Conservation (phyloP, 2,113 vertebrate species). For the Muntiacus reevesi region DNA sequence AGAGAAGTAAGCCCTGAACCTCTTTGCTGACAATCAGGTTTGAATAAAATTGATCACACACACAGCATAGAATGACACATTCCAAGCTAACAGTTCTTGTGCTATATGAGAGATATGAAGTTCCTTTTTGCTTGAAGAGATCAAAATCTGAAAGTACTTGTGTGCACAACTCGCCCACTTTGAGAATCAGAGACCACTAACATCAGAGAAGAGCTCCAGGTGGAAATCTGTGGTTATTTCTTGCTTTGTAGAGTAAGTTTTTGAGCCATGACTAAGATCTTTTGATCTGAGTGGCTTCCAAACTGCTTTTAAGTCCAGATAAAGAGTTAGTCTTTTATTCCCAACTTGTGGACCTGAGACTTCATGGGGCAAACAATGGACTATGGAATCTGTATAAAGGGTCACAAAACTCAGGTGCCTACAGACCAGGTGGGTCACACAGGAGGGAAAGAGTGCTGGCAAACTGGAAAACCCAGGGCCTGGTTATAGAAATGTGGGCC, state of each 20-base stretch:
- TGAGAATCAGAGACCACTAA: conserved; percentile 16
- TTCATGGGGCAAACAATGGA: not conserved
- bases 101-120: not conserved
- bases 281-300: conserved; percentile 60
- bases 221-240: not conserved
- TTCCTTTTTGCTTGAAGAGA: conserved; percentile 29
- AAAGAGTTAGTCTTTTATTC: conserved; percentile 27
- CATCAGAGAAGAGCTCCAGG: not conserved
- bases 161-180: not conserved
- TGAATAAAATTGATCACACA: not conserved
- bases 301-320: conserved; percentile 37
- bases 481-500: not conserved
- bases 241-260: conserved; percentile 21
- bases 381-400: not conserved
- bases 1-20: not conserved
- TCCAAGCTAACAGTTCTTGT: not conserved
- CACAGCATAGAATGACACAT: not conserved
- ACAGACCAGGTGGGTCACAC: not conserved
- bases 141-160: conserved; percentile 27
- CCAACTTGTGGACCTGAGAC: not conserved
- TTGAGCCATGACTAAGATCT: conserved; percentile 48
- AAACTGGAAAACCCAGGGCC: not conserved
- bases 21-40: not conserved
- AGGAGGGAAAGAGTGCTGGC: not conserved
- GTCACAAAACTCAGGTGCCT: not conserved